These are phyloP conservation scores for Crotalus adamanteus DNA, from an alignment of 2,797 vertebrate species.

Conservation along the genomic window DNA sequence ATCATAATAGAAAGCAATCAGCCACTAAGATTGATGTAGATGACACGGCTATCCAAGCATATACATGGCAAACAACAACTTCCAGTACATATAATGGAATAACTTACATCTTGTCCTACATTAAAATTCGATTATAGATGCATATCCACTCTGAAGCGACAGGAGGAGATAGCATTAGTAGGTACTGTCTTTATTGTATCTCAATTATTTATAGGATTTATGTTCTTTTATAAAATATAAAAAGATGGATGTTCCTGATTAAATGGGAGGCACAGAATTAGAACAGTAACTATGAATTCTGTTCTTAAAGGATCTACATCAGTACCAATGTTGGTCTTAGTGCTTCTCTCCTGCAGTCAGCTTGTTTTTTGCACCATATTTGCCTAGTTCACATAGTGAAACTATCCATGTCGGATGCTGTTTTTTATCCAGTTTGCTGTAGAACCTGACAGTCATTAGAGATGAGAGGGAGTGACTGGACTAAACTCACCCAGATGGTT, in stretches of 20 bases:
- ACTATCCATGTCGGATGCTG: too few species aligned
- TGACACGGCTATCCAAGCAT: background rate
- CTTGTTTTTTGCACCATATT: too few species aligned
- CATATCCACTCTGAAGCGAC: slow-evolving; percentile 9
- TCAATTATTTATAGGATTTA: background rate
- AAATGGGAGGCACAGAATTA: background rate
- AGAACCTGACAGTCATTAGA: too few species aligned
- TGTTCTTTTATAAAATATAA: slow-evolving; percentile 11
- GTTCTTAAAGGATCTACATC: background rate
- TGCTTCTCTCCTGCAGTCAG: background rate
- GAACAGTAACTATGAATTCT: background rate
- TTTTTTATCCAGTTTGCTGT: too few species aligned
- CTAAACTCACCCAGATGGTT: too few species aligned
- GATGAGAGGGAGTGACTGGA: too few species aligned
- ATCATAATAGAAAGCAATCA: slow-evolving; percentile 21
- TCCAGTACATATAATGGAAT: background rate
- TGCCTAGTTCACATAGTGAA: too few species aligned
- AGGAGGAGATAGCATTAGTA: slow-evolving; percentile 11
- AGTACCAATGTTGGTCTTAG: background rate
- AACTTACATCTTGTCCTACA: background rate
- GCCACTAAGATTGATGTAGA: slow-evolving; percentile 2
- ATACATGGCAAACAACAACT: background rate
- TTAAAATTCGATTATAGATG: background rate
- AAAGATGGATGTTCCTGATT: background rate
- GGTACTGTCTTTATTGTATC: background rate